A percentile compares a stretch with the other conserved stretches of the same genome.
Conservation (phyloP, 2,113 vertebrate genomes). For the Tetraodon nigroviridis region DNA sequence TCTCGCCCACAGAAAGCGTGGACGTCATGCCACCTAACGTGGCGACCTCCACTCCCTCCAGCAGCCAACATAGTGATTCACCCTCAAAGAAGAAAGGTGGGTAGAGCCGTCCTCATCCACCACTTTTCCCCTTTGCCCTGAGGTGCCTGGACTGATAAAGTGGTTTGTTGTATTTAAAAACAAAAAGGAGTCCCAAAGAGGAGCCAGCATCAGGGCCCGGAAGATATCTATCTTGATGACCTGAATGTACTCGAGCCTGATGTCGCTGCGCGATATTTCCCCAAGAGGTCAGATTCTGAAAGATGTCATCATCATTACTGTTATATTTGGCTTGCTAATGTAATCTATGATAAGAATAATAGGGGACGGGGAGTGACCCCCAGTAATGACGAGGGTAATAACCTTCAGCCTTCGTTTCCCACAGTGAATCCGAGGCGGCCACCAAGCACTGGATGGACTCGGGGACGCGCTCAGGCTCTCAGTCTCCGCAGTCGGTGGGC, state of each 20-base stretch:
- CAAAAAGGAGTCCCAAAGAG: slow-evolving; percentile 88
- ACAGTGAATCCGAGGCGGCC: slow-evolving; percentile 84
- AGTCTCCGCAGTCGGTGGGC: slow-evolving; percentile 94
- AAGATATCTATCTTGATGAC: slow-evolving; percentile 97
- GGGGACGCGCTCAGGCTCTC: slow-evolving; percentile 85
- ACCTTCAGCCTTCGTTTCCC: not conserved
- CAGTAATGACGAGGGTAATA: not conserved
- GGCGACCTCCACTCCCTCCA: slow-evolving; percentile 63
- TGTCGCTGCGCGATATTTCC: slow-evolving; percentile 94
- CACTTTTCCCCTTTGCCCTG: not conserved
- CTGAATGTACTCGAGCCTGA: slow-evolving; percentile 92
- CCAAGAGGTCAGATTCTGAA: slow-evolving; percentile 80
- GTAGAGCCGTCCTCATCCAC: not conserved
- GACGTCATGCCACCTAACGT: slow-evolving; percentile 48
- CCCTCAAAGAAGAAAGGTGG: slow-evolving; percentile 95
- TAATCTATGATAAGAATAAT: not conserved
- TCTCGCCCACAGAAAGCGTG: slow-evolving; percentile 43
- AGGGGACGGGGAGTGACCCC: not conserved
- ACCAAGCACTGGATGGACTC: slow-evolving; percentile 88
- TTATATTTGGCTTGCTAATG: slow-evolving; percentile 9
- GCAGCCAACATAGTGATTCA: slow-evolving; percentile 79
- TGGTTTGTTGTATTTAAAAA: slow-evolving; percentile 10
- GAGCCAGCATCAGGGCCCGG: slow-evolving; percentile 96
- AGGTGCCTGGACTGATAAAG: not conserved
- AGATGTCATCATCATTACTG: slow-evolving; percentile 16